Conservation (phyloP, 2,113 vertebrate species). For the Elaphurus davidianus region DNA sequence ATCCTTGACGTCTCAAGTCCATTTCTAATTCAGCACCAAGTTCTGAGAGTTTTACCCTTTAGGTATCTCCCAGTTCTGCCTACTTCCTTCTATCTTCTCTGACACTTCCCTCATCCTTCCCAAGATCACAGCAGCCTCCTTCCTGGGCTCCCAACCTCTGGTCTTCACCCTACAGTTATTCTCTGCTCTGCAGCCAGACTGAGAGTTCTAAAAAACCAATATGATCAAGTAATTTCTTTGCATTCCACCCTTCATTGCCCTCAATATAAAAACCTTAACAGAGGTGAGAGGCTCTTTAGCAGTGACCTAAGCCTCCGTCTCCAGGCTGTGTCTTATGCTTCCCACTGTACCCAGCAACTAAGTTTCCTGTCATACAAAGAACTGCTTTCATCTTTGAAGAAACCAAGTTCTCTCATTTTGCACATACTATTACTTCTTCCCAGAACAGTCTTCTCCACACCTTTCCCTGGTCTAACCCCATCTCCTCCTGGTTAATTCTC, state of each 20-base stretch:
- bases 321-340: not conserved
- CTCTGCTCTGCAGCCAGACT: not conserved
- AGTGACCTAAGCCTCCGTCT: not conserved
- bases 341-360: not conserved
- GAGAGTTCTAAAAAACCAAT: not conserved
- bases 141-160: not conserved
- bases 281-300: not conserved
- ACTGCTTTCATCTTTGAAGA: not conserved
- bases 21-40: not conserved
- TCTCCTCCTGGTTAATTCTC: not conserved
- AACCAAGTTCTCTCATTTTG: not conserved
- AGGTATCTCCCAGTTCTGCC: not conserved
- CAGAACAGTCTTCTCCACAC: not conserved
- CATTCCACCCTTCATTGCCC: not conserved
- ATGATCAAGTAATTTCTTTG: not conserved
- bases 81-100: not conserved
- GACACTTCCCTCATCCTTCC: not conserved
- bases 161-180: not conserved
- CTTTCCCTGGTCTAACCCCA: not conserved
- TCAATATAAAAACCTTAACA: not conserved
- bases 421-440: not conserved
- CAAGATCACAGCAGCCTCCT: not conserved
- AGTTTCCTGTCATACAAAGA: not conserved
- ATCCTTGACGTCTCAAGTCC: not conserved
- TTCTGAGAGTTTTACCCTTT: not conserved